Evolutionary conservation across 2,113 vertebrate genomes (phyloP).

Genomic region (Hemiscyllium ocellatum): DNA sequence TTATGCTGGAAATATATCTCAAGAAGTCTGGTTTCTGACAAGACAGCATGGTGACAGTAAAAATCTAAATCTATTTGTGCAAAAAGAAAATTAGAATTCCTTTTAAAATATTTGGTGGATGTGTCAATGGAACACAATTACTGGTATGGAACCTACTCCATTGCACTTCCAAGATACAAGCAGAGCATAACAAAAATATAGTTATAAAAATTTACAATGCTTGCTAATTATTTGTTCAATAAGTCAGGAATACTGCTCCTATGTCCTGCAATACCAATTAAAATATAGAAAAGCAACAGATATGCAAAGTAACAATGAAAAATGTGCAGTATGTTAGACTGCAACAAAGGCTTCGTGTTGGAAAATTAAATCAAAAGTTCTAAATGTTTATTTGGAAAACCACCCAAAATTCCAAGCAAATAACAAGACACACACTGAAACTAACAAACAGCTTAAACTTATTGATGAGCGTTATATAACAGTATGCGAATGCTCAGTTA

Average conservation of each 20-base stretch:
- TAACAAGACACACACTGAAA: not conserved
- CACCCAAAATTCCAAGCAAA: not conserved
- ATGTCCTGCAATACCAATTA: not conserved
- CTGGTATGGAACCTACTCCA: not conserved
- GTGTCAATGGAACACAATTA: not conserved
- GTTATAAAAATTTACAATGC: not conserved
- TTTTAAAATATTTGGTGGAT: not conserved
- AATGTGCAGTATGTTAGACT: too few relatives aligned
- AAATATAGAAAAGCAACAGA: not conserved
- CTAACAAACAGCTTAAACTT: not conserved
- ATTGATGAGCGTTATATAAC: too few relatives aligned
- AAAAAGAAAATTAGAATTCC: not conserved
- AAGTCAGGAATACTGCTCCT: not conserved
- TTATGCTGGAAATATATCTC: not conserved
- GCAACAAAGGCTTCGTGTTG: not conserved
- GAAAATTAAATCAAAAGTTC: conserved; percentile 24
- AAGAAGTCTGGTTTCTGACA: not conserved
- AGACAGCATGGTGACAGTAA: not conserved
- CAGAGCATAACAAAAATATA: not conserved
- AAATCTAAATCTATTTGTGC: not conserved
- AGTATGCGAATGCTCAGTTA: not conserved
- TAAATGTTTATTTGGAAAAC: not conserved
- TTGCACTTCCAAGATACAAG: not conserved
- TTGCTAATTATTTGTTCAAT: not conserved
- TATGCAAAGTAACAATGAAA: not conserved